Base-by-base conservation (phyloP, 2,888 invertebrate genomes). In the Miltochrista miniata region DNA sequence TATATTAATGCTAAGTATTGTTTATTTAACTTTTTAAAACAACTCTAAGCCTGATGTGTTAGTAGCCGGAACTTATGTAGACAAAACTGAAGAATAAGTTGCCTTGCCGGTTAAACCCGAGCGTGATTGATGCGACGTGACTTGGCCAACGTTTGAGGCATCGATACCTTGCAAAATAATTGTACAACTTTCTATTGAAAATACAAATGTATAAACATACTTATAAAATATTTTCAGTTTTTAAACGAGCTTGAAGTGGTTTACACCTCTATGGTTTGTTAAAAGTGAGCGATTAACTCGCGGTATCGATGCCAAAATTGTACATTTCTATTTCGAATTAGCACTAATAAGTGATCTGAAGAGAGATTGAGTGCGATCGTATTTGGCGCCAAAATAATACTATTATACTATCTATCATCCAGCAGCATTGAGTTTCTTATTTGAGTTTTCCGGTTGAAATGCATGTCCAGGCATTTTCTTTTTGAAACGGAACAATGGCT, bases 11-110 rank as follows among this genome's bases (percentile, higher is more conserved):
- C 39, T 50, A 45, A 45, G 36, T 50, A 30, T 50, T 50, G 35
- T 40, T 40, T 50, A 45, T 40, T 50, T 50, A 24, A 50, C 36
- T 50, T 50, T 30, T 35, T 38, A 24, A 49, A 43, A 31, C 24
- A 18, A 11, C 39, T 40, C 18, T 39, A 30, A 13, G 40, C 35
- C 35, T 15, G 8, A 37, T 15, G n/a, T 37, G 42, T 42, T 37
- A 31, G 42, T 30, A 35, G 10, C 13, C 5, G 36, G 11, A 15
- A 30, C 48, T 18, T 31, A 33, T 24, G 41, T 18, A 31, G 15
- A 30, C 8, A 7, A 13, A 35, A 15, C 10, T 11, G 18, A 1
- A 3, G 12, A 10, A 33, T 39, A 9, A 29, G 30, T 34, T 15
- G 35, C n/a, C 18, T 43, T 38, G 42, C 18, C 33, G 33, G n/a